phyloP scores from a whole-genome alignment of 37 sponge, comb jelly and placozoan genomes.

The Aphrocallistes beatrix region DNA sequence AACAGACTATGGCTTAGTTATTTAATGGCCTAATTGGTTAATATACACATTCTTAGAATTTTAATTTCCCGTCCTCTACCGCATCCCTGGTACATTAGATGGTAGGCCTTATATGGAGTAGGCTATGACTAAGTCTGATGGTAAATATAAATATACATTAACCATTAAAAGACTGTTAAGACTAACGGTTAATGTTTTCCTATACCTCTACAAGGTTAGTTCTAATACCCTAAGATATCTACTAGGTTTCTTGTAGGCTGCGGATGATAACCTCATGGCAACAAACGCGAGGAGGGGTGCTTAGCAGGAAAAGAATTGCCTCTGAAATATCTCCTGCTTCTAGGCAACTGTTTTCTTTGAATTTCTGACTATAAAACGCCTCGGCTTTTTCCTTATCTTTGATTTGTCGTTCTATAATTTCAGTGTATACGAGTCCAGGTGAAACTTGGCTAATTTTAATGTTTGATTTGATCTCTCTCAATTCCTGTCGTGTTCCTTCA shows the following conservation, averaged over 20 bases:
- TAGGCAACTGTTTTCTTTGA: neutral
- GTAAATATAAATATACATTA: no score
- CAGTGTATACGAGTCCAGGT: conserved; percentile 63
- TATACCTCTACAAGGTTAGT: no score
- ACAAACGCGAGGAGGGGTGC: neutral
- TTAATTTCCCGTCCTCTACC: no score
- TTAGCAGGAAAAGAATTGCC: neutral
- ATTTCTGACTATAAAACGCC: neutral
- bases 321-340: neutral
- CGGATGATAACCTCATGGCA: neutral
- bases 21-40: no score
- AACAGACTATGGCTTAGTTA: no score
- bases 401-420: conserved; percentile 25
- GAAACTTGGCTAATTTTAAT: conserved; percentile 60
- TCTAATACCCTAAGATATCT: no score
- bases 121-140: no score
- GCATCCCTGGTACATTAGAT: no score
- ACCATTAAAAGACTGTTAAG: no score
- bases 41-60: no score
- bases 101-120: no score
- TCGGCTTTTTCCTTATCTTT: conserved; percentile 16
- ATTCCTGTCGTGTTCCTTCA: conserved; percentile 56
- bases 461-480: conserved; percentile 52
- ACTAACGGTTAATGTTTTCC: no score
- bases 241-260: neutral